Conservation (phyloP, 2,113 vertebrate species). For the Rhinoptilus africanus region DNA sequence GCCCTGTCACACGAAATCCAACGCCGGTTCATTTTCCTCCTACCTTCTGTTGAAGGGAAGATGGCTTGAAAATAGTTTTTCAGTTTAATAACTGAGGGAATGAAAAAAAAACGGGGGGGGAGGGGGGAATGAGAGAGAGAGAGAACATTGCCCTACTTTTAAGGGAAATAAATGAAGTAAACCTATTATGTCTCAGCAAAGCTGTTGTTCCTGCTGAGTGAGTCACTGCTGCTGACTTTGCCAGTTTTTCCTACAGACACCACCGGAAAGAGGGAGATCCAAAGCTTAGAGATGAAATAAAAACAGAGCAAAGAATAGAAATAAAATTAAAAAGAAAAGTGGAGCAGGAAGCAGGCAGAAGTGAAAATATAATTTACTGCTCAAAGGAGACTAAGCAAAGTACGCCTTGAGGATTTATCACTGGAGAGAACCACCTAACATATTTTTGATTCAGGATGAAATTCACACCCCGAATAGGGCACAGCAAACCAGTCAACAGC, state of each 20-base stretch:
- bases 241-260: constrained; percentile 40
- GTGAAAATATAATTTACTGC: neutral
- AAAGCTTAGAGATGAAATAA: constrained; percentile 11
- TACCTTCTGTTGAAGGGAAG: neutral
- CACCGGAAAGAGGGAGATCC: neutral
- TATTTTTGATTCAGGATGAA: neutral
- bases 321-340: neutral
- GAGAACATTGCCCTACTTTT: constrained; percentile 28
- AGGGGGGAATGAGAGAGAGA: neutral
- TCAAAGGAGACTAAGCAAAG: neutral
- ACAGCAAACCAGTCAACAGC: neutral
- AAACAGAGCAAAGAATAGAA: constrained; percentile 2
- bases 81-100: constrained; percentile 6
- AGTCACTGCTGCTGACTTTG: constrained; percentile 50
- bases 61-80: constrained; percentile 41
- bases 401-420: neutral
- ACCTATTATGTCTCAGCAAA: constrained; percentile 31
- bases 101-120: neutral
- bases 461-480: neutral
- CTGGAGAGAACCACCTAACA: neutral
- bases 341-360: neutral
- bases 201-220: constrained; percentile 42
- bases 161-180: constrained; percentile 41
- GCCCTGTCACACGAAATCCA: constrained; percentile 4
- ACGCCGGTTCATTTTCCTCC: neutral